A percentile compares a stretch with the other conserved stretches of the same genome.
These are phyloP conservation scores for Hedychridium roseum DNA, from an alignment of 2,888 invertebrate species.

Conservation along the genomic window DNA sequence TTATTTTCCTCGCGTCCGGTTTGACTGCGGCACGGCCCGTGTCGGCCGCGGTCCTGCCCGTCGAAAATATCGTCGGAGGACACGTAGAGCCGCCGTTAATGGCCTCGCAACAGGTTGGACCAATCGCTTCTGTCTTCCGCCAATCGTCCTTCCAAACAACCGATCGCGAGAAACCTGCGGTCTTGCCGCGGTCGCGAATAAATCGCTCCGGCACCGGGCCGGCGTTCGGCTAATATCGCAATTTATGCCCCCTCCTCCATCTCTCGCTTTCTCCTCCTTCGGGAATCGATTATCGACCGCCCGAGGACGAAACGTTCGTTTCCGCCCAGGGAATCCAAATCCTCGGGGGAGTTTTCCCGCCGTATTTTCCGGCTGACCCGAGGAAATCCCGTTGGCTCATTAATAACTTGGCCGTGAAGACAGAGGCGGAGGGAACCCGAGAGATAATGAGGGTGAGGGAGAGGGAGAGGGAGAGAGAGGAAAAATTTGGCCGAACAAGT, in stretches of 20 bases:
- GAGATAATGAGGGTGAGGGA: slow-evolving; percentile 3
- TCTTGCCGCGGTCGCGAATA: too few species aligned
- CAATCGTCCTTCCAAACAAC: neutral
- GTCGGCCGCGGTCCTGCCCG: slow-evolving; percentile 25
- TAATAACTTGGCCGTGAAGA: slow-evolving; percentile 46
- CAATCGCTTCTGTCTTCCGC: slow-evolving; percentile 35
- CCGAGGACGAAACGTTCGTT: too few species aligned
- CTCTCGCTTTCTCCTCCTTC: too few species aligned
- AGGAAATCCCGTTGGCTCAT: slow-evolving; percentile 59
- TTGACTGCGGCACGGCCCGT: slow-evolving; percentile 19
- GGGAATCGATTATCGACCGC: too few species aligned
- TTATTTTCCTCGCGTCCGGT: neutral
- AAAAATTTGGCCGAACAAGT: slow-evolving; percentile 21
- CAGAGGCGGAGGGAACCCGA: slow-evolving; percentile 14
- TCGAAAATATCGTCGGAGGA: slow-evolving; percentile 40
- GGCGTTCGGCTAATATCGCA: slow-evolving; percentile 3
- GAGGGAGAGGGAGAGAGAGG: neutral
- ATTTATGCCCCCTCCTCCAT: neutral
- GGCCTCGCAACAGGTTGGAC: slow-evolving; percentile 47
- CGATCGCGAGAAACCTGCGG: slow-evolving; percentile 2
- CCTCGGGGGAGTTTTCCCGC: slow-evolving; percentile 35
- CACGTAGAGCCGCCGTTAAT: slow-evolving; percentile 44
- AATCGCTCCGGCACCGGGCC: too few species aligned
- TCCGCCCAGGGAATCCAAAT: slow-evolving; percentile 22
- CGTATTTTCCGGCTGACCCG: slow-evolving; percentile 53